These are phyloP conservation scores for Magallana ariakensis DNA, from an alignment of 1,140 invertebrate species.

Conservation along the genomic window DNA sequence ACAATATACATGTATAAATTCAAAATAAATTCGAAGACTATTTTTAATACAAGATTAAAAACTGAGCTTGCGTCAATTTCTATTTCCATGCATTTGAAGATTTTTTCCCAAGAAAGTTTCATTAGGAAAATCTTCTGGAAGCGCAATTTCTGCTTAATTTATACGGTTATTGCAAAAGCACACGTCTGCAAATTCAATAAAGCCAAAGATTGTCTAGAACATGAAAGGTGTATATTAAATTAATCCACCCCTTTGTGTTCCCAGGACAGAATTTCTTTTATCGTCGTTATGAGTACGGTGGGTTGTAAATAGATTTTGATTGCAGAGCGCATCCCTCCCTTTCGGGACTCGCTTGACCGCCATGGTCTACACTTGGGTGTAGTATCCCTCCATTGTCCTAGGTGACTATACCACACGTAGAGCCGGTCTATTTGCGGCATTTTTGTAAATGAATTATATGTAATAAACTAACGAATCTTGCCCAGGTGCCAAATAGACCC, in stretches of 20 bases:
- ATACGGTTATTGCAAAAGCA: background rate
- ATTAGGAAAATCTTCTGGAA: background rate
- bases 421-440: background rate
- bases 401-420: background rate
- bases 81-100: background rate
- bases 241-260: background rate
- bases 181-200: conserved; percentile 8
- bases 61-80: too few species aligned
- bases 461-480: conserved; percentile 10
- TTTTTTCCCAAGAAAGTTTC: background rate
- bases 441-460: conserved; percentile 22
- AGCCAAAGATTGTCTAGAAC: background rate
- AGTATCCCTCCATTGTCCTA: background rate
- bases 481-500: conserved; percentile 9
- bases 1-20: too few species aligned
- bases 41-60: too few species aligned
- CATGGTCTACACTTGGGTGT: background rate
- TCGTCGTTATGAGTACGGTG: background rate
- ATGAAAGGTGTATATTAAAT: conserved; percentile 20
- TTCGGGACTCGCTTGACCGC: background rate
- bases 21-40: too few species aligned
- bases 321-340: background rate
- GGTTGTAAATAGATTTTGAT: conserved; percentile 24
- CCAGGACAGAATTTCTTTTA: background rate
- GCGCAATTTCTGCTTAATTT: background rate